Evolutionary conservation across 2,797 vertebrate genomes (phyloP).

Genomic region (Manis pentadactyla): DNA sequence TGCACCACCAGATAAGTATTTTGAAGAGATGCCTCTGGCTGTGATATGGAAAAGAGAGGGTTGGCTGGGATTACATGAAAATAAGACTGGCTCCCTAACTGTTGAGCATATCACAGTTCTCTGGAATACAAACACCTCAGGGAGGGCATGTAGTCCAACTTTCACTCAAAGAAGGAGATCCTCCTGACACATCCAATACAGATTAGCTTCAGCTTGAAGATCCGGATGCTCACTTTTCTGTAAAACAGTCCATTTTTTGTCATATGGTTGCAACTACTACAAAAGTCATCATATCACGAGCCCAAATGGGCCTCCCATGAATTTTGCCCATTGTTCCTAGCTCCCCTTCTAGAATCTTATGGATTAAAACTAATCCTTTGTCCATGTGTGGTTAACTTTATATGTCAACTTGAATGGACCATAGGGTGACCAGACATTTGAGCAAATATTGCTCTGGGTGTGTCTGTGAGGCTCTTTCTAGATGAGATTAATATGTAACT

Average conservation of each 20-base stretch:
- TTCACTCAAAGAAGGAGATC: not conserved
- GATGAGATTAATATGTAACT: not conserved
- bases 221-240: not conserved
- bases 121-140: not conserved
- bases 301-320: not conserved
- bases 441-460: not conserved
- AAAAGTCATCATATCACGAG: not conserved
- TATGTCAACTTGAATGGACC: not conserved
- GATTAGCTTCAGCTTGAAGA: not conserved
- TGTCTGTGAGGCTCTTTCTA: not conserved
- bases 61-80: not conserved
- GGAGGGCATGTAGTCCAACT: not conserved
- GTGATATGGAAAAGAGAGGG: not conserved
- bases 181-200: not conserved
- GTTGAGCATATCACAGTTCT: not conserved
- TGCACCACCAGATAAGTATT: not conserved
- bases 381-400: not conserved
- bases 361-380: constrained; percentile 27
- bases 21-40: not conserved
- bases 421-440: not conserved
- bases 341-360: not conserved
- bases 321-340: not conserved
- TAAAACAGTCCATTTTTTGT: not conserved
- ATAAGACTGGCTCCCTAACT: not conserved
- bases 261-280: not conserved